A percentile compares a stretch with the other conserved stretches of the same genome.
Conservation (phyloP, 1,140 invertebrate genomes). For the Muscidifurax raptorellus region DNA sequence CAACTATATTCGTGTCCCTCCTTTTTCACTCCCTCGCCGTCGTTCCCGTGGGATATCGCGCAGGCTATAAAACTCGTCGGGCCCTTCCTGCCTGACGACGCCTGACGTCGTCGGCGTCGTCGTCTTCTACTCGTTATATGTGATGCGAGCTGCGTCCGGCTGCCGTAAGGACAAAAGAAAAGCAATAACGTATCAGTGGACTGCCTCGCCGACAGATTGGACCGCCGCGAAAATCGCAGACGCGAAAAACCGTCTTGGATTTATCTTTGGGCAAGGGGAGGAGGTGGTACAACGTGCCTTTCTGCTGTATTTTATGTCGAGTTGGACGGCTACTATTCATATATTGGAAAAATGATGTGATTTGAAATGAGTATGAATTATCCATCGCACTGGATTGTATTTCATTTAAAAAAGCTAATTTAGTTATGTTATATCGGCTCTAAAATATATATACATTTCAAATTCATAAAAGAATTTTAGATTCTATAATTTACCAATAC, state of each 20-base stretch:
- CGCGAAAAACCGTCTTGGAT: background rate
- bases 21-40: conserved; percentile 61
- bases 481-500: no score
- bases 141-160: no score
- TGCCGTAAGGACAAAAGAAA: background rate
- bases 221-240: background rate
- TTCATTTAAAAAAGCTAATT: no score
- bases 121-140: background rate
- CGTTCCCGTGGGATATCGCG: conserved; percentile 58
- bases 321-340: background rate
- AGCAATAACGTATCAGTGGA: conserved; percentile 40
- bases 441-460: no score
- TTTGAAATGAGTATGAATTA: background rate
- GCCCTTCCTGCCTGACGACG: conserved; percentile 64
- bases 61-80: conserved; percentile 68
- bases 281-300: no score
- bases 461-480: no score
- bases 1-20: conserved; percentile 50
- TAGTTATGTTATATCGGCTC: no score
- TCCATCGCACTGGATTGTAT: no score
- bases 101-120: conserved; percentile 62
- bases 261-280: background rate
- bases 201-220: background rate
- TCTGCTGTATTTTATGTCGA: background rate
- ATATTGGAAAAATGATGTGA: background rate